Conservation (phyloP, 2,888 invertebrate genomes). For the Agrotis ipsilon region DNA sequence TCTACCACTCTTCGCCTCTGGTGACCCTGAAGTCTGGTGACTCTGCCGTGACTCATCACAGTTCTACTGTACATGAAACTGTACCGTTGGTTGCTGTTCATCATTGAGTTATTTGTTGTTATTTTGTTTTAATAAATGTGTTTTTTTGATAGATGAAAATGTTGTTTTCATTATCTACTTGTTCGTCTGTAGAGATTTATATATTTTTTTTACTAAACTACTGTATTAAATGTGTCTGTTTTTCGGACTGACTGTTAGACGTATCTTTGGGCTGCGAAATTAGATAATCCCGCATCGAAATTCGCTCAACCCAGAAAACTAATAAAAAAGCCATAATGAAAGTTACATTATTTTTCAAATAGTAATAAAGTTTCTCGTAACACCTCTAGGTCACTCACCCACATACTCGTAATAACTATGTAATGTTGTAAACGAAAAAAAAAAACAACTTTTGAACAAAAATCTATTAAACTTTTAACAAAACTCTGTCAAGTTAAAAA, state of each 20-base stretch:
- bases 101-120: constrained; percentile 65
- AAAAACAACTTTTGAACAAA: constrained; percentile 36
- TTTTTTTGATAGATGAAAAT: constrained; percentile 11
- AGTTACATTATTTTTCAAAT: not conserved
- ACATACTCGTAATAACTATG: constrained; percentile 9
- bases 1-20: constrained; percentile 74
- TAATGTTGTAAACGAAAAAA: not conserved
- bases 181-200: no score
- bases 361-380: not conserved
- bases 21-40: constrained; percentile 76
- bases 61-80: constrained; percentile 86
- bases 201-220: no score
- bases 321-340: not conserved
- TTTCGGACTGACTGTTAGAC: no score
- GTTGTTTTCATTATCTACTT: not conserved
- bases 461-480: constrained; percentile 29
- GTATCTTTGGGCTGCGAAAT: no score
- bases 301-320: not conserved
- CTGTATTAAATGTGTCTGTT: no score
- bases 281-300: no score
- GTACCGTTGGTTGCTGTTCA: constrained; percentile 77
- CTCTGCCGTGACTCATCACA: constrained; percentile 87
- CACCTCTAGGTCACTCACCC: constrained; percentile 4
- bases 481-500: constrained; percentile 37
- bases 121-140: constrained; percentile 60